Evolutionary conservation across 2,113 vertebrate genomes (phyloP).

Genomic region (Barbus barbus): DNA sequence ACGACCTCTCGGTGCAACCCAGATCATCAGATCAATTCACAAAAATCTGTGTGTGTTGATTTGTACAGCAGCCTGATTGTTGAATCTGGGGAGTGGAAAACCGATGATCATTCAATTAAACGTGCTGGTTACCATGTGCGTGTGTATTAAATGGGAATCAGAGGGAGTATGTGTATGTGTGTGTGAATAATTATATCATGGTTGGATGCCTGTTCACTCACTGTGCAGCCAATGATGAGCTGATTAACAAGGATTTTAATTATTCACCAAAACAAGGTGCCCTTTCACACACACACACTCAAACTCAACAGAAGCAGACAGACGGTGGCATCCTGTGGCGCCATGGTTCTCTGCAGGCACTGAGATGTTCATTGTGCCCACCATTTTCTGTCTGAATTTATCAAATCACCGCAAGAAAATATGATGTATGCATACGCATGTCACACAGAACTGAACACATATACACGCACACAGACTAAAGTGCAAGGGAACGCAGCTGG

Average conservation of each 20-base stretch:
- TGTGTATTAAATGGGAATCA: conserved; percentile 20
- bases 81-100: neutral
- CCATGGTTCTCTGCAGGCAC: conserved; percentile 32
- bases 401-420: conserved; percentile 30
- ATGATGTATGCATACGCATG: neutral
- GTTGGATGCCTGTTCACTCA: conserved; percentile 45
- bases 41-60: conserved; percentile 10
- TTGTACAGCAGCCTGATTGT: neutral
- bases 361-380: conserved; percentile 25
- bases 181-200: conserved; percentile 33
- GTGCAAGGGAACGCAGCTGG: neutral
- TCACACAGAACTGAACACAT: neutral
- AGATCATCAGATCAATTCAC: conserved; percentile 16
- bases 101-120: conserved; percentile 24
- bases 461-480: neutral
- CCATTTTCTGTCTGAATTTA: conserved; percentile 28
- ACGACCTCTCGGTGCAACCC: conserved; percentile 17
- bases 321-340: conserved; percentile 43
- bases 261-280: conserved; percentile 57
- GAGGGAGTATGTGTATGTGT: neutral
- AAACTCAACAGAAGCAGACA: conserved; percentile 16
- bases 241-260: conserved; percentile 59
- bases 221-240: conserved; percentile 46
- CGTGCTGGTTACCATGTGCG: neutral
- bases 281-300: conserved; percentile 40